phyloP scores from a whole-genome alignment of 2,113 vertebrate genomes.

The Tupaia chinensis region DNA sequence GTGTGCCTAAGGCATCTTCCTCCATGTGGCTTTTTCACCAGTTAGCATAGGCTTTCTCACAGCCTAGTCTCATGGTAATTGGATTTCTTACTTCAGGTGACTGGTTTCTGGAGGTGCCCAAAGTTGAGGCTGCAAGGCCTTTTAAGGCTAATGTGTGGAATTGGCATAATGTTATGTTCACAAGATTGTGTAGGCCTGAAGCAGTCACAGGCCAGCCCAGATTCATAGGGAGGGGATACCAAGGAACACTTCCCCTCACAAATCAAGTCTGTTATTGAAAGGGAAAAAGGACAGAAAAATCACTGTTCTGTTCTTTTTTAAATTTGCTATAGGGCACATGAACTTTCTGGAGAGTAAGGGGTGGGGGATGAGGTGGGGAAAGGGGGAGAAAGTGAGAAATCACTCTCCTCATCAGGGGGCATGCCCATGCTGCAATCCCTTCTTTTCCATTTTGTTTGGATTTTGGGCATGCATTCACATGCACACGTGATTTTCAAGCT shows the following conservation, averaged over 20 bases:
- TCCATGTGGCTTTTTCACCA: neutral
- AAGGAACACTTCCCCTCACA: neutral
- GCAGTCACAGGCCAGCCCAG: neutral
- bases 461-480: no score
- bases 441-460: no score
- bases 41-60: neutral
- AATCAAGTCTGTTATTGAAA: neutral
- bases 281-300: neutral
- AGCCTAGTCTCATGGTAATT: neutral
- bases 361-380: no score
- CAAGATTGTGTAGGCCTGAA: neutral
- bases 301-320: neutral
- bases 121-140: neutral
- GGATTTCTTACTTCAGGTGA: neutral
- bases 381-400: no score
- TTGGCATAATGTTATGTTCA: neutral
- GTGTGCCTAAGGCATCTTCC: neutral
- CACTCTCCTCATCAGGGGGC: no score
- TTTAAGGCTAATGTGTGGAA: neutral
- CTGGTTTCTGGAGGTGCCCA: neutral
- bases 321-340: neutral
- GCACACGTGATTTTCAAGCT: no score
- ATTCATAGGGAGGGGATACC: neutral
- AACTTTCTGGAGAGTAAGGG: no score
- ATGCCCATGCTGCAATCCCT: no score